Evolutionary conservation across 2,888 invertebrate genomes (phyloP), one percentile per base, ranked within the genome.

Genomic region (Ptychoptera albimana): DNA sequence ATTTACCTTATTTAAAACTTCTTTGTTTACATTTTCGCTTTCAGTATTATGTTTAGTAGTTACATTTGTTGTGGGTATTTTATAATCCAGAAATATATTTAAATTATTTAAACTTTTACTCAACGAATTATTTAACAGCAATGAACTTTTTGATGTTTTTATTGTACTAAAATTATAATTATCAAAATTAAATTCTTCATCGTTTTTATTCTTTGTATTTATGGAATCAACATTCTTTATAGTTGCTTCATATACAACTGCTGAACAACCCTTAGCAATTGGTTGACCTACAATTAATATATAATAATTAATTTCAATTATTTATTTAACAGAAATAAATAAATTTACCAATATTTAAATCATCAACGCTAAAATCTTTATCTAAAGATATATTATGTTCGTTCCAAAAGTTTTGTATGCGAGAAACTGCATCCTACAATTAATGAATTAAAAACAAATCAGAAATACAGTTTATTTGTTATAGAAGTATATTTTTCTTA

Each of bases 231-330:
- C 3, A 43, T 51, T 50, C 50, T 69, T 72, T 42, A 73, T 64
- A 45, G 70, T 69, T 2, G 82, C 82, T 4, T 78, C 73, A 60
- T 86, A 84, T 1, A 88, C 84, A 29, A 82, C 84, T 23, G 83
- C 86, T 50, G 80, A 82, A 57, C 83, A 80, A 12, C 87, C 87
- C 61, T 86, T 83, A 7, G 79, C 83, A 52, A 88, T 78, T 2
- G 76, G 69, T 34, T 75, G 71, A 1, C 82, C 32, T 32, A 7
- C 3, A 8, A 32, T 32, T 5, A 5, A 23, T 23, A 23, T 23
- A 23, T 23, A 23, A 5, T 23, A 5, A 23, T 23, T 5, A 23
- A 23, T 5, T 23, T 5, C 7, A 23, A 5, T 23, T 5, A 23
- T 5, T 23, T 5, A 5, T 23, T 23, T 23, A 3, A 23, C 7